Evolutionary conservation across 2,888 invertebrate genomes (phyloP), one percentile per base, ranked within the genome.

Genomic region (Teinopalpus imperialis): DNA sequence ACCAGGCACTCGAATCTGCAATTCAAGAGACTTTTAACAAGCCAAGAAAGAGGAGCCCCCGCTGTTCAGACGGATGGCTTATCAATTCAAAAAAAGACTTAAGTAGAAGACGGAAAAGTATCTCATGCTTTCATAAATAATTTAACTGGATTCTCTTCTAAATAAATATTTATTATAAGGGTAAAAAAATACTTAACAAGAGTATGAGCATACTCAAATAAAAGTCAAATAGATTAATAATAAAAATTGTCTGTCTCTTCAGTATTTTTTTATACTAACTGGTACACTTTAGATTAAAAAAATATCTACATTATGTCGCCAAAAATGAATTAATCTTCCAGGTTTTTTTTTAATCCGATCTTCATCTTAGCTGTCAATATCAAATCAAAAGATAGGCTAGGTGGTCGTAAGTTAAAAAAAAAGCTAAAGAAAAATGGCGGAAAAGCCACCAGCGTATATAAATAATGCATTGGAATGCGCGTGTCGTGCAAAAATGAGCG

Each of bases 101-200:
- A 40, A 74, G 75, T 75, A 81, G 78, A 81, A 67, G 69, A 65
- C 68, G 76, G 80, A 81, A 83, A 81, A 79, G 66, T 71, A 68
- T 12, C 10, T 12, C 23, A 14, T 16, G 9, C 63, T 3, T 23
- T 34, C 8, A 40, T 46, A 41, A 46, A 46, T 46, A 46, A 47
- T 47, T 10, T 35, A 47, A 34, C 9, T 2, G 29, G 12, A 20
- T 13, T 16, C 13, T 4, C n/a, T 18, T 34, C n/a, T n/a, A n/a
- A n/a, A n/a, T n/a, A n/a, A n/a, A n/a, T n/a, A n/a, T n/a, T n/a
- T n/a, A n/a, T n/a, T n/a, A n/a, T n/a, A n/a, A n/a, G n/a, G n/a
- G n/a, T n/a, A n/a, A n/a, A n/a, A n/a, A n/a, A n/a, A n/a, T n/a
- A n/a, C n/a, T n/a, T n/a, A n/a, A n/a, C n/a, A n/a, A n/a, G n/a